Conservation (phyloP, 2,113 vertebrate genomes). For the Tupaia chinensis region DNA sequence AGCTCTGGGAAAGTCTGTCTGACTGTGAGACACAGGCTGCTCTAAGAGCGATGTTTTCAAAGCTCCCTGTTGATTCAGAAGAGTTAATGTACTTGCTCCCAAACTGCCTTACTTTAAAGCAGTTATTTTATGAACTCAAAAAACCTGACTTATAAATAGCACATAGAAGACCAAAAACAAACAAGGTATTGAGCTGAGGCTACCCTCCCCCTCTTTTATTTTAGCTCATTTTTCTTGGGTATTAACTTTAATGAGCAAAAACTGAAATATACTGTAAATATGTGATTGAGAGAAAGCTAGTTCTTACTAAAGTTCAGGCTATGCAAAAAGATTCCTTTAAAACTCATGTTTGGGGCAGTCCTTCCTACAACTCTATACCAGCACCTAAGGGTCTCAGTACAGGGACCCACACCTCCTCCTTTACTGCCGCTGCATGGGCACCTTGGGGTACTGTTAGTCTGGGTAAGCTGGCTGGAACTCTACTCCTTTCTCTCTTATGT, state of each 20-base stretch:
- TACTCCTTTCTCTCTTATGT: neutral
- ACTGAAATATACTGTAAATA: neutral
- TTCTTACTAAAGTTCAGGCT: neutral
- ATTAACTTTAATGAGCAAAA: neutral
- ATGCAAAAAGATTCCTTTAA: neutral
- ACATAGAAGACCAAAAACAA: constrained; percentile 31
- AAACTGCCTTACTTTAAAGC: neutral
- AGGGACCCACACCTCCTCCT: neutral
- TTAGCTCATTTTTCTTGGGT: neutral
- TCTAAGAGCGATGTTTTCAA: neutral
- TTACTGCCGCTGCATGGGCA: fast-evolving
- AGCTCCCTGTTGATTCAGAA: neutral
- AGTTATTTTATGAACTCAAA: neutral
- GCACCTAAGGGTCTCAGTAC: neutral
- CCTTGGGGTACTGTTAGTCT: neutral
- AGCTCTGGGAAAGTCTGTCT: neutral
- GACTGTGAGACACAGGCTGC: neutral
- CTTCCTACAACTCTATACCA: neutral
- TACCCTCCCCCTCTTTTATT: neutral
- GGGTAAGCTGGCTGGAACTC: neutral
- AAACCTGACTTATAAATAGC: neutral
- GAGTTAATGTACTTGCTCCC: neutral
- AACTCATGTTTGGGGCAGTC: neutral
- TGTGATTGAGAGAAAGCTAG: neutral
- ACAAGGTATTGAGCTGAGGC: neutral